Evolutionary conservation across 2,888 invertebrate species (phyloP).

Genomic region (Hipparchia sbordonii): DNA sequence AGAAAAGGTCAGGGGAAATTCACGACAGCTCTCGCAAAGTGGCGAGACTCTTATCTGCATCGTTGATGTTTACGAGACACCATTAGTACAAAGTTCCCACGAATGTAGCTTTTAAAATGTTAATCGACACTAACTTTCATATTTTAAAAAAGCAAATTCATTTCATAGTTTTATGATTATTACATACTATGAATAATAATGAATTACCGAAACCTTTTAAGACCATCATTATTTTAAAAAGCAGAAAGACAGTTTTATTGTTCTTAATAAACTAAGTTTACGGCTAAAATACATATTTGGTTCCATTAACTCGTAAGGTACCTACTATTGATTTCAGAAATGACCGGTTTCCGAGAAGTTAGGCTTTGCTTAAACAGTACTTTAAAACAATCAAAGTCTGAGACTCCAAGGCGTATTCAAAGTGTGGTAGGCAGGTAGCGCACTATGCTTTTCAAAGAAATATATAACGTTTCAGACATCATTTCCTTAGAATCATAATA

Average conservation of each 20-base stretch:
- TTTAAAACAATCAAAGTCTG: background rate
- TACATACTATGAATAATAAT: background rate
- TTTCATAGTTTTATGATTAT: too few species aligned
- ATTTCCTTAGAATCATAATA: background rate
- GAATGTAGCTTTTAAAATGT: too few species aligned
- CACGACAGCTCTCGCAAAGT: background rate
- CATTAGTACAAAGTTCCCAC: too few species aligned
- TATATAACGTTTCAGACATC: background rate
- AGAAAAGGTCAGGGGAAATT: conserved; percentile 71
- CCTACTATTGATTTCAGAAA: background rate
- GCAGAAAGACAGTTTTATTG: background rate
- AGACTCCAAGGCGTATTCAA: background rate
- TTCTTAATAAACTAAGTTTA: background rate
- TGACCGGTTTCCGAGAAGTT: conserved; percentile 4
- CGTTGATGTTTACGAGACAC: background rate
- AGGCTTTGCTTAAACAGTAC: background rate
- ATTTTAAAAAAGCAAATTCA: too few species aligned
- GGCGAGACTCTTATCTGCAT: background rate
- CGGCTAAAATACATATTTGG: background rate
- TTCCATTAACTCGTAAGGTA: background rate
- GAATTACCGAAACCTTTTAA: background rate
- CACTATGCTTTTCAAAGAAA: background rate
- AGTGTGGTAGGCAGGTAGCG: background rate
- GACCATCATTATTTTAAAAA: background rate
- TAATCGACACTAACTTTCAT: too few species aligned